Base-by-base conservation (phyloP, 2,113 vertebrate genomes). In the Vanacampus margaritifer region DNA sequence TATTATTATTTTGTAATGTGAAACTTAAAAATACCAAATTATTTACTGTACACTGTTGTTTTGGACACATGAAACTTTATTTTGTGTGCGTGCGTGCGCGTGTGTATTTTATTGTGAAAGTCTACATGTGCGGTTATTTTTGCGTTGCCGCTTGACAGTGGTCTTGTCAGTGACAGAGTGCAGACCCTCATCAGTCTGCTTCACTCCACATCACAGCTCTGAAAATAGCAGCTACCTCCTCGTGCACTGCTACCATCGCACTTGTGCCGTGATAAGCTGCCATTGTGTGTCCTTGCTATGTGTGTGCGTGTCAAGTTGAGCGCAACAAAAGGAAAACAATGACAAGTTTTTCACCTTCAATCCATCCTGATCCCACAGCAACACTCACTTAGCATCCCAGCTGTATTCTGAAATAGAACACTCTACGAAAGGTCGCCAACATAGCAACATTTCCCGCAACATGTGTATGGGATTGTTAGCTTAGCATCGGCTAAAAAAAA, bases 151-250 rank as follows among this genome's bases (percentile, higher is more conserved):
- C 73, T 73, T 79, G 66, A 81, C 57, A n/a, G 41, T n/a, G 54
- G 70, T 74, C 79, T 17, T 90, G 89, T 81, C 86, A 81, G 63
- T 92, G 90, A 93, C 80, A 84, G 66, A 89, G 80, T 61, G 81
- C 92, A 92, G 90, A 89, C 83, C 63, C 79, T 45, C 70, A 65
- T 78, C 61, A 63, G 69, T 46, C 72, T 65, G 81, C 67, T 67
- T 82, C 76, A 81, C 77, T 71, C 71, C 50, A 78, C 81, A 83
- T 86, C 84, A 81, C 75, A 78, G 74, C 76, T 72, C 78, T 69
- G 63, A 72, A 86, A 90, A 89, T 89, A 89, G 84, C 73, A 72
- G 58, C 80, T 65, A 64, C 67, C 46, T 46, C 67, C 32, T 16
- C 23, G 37, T 66, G 64, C 41, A 67, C 64, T 58, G 60, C 77